Evolutionary conservation across 2,797 vertebrate genomes (phyloP).

Genomic region (Rhinatrema bivittatum): DNA sequence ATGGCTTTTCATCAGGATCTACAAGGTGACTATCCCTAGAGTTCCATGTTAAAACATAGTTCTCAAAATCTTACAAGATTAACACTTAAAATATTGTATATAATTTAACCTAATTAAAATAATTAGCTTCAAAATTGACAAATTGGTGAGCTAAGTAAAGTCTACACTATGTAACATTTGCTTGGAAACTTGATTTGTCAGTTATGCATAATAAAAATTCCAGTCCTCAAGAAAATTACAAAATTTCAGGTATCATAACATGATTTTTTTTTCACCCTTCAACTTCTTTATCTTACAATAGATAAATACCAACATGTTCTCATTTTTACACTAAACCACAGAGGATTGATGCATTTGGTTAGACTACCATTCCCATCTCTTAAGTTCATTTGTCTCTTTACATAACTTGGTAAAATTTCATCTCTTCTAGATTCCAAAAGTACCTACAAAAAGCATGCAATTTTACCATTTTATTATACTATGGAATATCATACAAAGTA

Average conservation of each 20-base stretch:
- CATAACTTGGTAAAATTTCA: slow-evolving; percentile 77
- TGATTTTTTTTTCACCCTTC: slow-evolving; percentile 88
- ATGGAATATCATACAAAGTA: slow-evolving; percentile 99
- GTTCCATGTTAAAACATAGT: slow-evolving; percentile 84
- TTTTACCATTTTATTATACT: slow-evolving; percentile 92
- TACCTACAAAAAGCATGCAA: slow-evolving; percentile 94
- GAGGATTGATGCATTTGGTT: slow-evolving; percentile 79
- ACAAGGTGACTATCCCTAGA: slow-evolving; percentile 88
- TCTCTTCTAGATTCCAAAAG: slow-evolving; percentile 78
- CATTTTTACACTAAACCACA: slow-evolving; percentile 78
- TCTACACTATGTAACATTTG: slow-evolving; percentile 89
- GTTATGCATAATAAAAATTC: slow-evolving; percentile 83
- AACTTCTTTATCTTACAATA: slow-evolving; percentile 74
- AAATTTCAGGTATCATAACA: slow-evolving; percentile 84
- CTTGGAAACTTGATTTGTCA: slow-evolving; percentile 87
- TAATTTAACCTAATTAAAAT: slow-evolving; percentile 91
- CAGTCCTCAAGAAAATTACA: slow-evolving; percentile 83
- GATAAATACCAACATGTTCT: slow-evolving; percentile 75
- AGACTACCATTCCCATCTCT: slow-evolving; percentile 73
- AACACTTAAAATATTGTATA: slow-evolving; percentile 86
- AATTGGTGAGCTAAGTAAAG: slow-evolving; percentile 85
- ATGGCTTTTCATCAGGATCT: slow-evolving; percentile 87
- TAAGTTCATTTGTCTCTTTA: slow-evolving; percentile 74
- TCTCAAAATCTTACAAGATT: slow-evolving; percentile 88
- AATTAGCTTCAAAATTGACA: slow-evolving; percentile 87